Evolutionary conservation across 2,113 vertebrate species (phyloP).

Genomic region (Orthochromis malagaraziensis): DNA sequence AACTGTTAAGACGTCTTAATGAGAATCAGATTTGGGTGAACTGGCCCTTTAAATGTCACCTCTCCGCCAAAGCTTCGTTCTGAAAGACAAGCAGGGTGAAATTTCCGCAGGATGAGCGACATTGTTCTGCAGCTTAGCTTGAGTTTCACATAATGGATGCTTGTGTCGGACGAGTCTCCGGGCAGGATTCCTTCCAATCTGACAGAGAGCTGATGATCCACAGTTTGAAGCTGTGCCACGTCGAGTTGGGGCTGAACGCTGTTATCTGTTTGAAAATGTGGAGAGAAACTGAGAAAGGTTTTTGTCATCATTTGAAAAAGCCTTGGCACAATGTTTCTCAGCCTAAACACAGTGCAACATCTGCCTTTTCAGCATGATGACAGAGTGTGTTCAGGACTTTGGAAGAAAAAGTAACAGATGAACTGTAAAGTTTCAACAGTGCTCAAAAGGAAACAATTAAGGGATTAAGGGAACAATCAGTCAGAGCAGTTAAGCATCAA

Average conservation of each 20-base stretch:
- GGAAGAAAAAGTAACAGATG: neutral
- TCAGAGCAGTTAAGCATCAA: neutral
- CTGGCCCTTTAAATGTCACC: neutral
- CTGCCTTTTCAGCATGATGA: neutral
- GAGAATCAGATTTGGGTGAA: neutral
- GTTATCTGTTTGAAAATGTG: neutral
- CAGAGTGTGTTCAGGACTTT: neutral
- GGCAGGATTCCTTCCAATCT: neutral
- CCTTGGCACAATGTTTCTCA: neutral
- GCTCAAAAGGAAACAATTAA: neutral
- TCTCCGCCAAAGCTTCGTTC: neutral
- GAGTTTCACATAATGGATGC: conserved; percentile 11
- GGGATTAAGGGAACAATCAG: neutral
- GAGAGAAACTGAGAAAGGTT: neutral
- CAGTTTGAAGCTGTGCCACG: neutral
- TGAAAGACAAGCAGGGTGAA: neutral
- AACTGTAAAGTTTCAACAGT: neutral
- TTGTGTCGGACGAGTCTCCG: neutral
- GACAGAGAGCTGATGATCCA: neutral
- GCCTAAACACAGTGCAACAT: neutral
- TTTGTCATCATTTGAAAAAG: neutral
- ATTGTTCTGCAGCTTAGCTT: neutral
- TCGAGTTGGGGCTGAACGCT: neutral
- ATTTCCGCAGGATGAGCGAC: neutral
- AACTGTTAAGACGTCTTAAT: neutral